Percentiles rank a stretch among this genome's conserved stretches.
These are phyloP conservation scores for Megaptera novaeangliae DNA, from an alignment of 2,113 vertebrate species.

Conservation along the genomic window DNA sequence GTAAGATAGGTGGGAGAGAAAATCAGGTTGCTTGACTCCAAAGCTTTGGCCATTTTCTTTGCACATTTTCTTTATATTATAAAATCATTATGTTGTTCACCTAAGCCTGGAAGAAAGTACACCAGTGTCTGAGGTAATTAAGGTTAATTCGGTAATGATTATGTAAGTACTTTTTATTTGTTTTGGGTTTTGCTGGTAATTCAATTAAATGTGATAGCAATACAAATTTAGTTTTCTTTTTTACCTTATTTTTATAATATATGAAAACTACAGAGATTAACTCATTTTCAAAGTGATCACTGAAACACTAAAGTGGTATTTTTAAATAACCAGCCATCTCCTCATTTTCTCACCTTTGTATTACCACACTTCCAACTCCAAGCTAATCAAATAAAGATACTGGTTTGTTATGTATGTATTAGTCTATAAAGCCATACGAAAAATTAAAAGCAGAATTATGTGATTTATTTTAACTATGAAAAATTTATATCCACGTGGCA, in stretches of 20 bases:
- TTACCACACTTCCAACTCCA: background rate
- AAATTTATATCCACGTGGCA: background rate
- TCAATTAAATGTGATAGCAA: background rate
- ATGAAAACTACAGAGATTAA: background rate
- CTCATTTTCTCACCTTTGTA: background rate
- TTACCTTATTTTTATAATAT: background rate
- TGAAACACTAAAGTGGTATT: background rate
- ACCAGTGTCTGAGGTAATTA: background rate
- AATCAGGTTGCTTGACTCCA: background rate
- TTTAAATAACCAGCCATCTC: background rate
- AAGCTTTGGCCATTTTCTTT: background rate
- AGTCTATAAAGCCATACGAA: background rate
- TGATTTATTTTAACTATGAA: background rate
- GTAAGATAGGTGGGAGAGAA: background rate
- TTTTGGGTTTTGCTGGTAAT: background rate
- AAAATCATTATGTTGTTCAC: background rate
- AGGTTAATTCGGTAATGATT: background rate
- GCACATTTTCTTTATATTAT: background rate
- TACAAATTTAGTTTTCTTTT: background rate
- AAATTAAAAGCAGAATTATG: background rate
- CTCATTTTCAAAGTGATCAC: background rate
- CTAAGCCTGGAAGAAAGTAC: background rate
- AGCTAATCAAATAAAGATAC: background rate
- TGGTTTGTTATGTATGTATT: background rate
- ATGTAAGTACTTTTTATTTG: background rate